Evolutionary conservation across 2,113 vertebrate genomes (phyloP).

Genomic region (Petrocephalus zakoni): DNA sequence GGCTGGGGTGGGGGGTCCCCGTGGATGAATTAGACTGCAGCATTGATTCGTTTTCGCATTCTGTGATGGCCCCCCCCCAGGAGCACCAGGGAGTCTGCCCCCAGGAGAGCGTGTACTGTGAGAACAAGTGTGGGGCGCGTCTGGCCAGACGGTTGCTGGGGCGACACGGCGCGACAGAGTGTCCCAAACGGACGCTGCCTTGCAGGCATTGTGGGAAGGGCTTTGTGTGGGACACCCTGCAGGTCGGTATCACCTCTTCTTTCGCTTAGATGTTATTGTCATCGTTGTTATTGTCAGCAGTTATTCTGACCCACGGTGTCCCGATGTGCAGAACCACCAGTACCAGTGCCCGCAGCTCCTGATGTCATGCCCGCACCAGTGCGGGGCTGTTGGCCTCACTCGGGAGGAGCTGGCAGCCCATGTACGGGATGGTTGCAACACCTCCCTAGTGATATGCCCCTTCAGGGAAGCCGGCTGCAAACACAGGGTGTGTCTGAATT

Average conservation of each 20-base stretch:
- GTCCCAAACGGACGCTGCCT: slow-evolving; percentile 95
- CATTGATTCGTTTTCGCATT: neutral
- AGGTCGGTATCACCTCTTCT: slow-evolving; percentile 58
- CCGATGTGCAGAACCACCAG: slow-evolving; percentile 83
- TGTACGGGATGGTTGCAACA: slow-evolving; percentile 89
- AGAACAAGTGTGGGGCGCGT: slow-evolving; percentile 94
- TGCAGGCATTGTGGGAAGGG: slow-evolving; percentile 94
- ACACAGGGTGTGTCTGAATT: slow-evolving; percentile 72
- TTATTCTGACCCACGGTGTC: neutral
- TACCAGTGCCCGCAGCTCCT: slow-evolving; percentile 93
- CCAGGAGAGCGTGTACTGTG: slow-evolving; percentile 96
- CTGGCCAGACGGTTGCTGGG: slow-evolving; percentile 92
- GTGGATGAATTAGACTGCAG: neutral
- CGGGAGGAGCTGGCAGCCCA: slow-evolving; percentile 85
- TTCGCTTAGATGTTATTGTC: neutral
- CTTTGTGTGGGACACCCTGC: slow-evolving; percentile 95
- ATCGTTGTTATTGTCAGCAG: neutral
- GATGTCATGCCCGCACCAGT: slow-evolving; percentile 90
- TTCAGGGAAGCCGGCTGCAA: slow-evolving; percentile 98
- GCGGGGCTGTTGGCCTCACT: slow-evolving; percentile 77
- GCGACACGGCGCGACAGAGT: slow-evolving; percentile 81
- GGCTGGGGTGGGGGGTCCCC: neutral
- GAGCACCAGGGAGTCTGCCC: slow-evolving; percentile 92
- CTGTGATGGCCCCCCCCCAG: slow-evolving; percentile 47
- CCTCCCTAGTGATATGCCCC: slow-evolving; percentile 85